A percentile compares a stretch with the other conserved stretches of the same genome.
These are phyloP conservation scores for Eupsilia transversa DNA, from an alignment of 2,888 invertebrate genomes.

Conservation along the genomic window DNA sequence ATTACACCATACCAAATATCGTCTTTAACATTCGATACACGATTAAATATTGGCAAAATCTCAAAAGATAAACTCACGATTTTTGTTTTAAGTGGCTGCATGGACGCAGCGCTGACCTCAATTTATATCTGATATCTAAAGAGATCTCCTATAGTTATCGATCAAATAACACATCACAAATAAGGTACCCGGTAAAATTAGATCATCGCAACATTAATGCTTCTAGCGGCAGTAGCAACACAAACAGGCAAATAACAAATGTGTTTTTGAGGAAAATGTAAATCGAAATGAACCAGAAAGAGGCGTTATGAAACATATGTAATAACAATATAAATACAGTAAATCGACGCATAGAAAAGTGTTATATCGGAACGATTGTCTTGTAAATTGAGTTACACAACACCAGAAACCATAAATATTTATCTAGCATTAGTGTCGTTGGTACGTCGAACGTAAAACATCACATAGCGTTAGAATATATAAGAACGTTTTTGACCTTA, in stretches of 20 bases:
- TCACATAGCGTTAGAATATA: conserved; percentile 32
- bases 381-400: conserved; percentile 65
- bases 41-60: conserved; percentile 49
- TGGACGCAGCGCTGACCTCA: conserved; percentile 75
- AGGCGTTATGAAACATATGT: conserved; percentile 51
- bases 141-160: conserved; percentile 78
- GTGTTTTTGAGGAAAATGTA: conserved; percentile 36
- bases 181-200: conserved; percentile 68
- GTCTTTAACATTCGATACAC: conserved; percentile 38
- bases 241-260: conserved; percentile 28
- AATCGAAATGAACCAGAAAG: conserved; percentile 40
- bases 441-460: conserved; percentile 49
- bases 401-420: conserved; percentile 69
- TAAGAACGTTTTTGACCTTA: conserved; percentile 34
- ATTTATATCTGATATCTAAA: conserved; percentile 79
- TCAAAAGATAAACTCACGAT: conserved; percentile 54
- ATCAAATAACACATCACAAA: conserved; percentile 77
- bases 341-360: conserved; percentile 43
- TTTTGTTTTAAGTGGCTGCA: conserved; percentile 68
- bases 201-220: conserved; percentile 47
- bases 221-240: conserved; percentile 29
- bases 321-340: conserved; percentile 53
- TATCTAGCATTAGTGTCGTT: conserved; percentile 65
- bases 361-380: conserved; percentile 57
- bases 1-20: conserved; percentile 24